Conservation (phyloP, 1,140 invertebrate genomes). For the Bemisia tabaci region DNA sequence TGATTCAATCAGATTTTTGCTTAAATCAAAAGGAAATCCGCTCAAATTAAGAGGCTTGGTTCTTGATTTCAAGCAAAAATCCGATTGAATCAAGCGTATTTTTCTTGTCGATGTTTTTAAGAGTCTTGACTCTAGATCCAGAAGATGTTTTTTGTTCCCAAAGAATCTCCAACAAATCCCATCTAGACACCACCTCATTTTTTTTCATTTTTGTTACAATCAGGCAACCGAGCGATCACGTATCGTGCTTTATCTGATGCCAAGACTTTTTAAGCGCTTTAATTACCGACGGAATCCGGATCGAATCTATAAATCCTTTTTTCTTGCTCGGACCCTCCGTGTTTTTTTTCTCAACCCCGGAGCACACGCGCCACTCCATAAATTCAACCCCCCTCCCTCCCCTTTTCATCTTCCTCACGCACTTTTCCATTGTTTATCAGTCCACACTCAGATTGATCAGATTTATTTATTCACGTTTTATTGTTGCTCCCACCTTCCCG, state of each 20-base stretch:
- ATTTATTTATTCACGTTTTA: neutral
- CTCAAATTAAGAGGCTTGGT: too few species aligned
- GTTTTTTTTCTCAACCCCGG: neutral
- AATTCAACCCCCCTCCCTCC: neutral
- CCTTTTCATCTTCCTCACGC: neutral
- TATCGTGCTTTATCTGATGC: neutral
- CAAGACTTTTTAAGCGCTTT: neutral
- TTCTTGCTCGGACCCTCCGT: neutral
- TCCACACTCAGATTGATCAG: neutral
- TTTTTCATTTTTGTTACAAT: too few species aligned
- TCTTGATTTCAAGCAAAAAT: too few species aligned
- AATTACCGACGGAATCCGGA: neutral
- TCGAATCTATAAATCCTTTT: neutral
- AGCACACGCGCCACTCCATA: neutral
- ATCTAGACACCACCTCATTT: too few species aligned
- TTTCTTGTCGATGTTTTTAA: too few species aligned
- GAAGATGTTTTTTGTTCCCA: too few species aligned
- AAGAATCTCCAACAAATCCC: too few species aligned
- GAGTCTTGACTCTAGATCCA: too few species aligned
- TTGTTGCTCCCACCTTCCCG: neutral
- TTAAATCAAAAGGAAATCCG: too few species aligned
- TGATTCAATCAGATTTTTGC: too few species aligned
- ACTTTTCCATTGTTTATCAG: neutral
- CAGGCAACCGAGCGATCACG: too few species aligned
- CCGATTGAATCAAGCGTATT: too few species aligned